These are phyloP conservation scores for Sinopyrophorus schimmeli DNA, from an alignment of 2,888 invertebrate genomes.

Conservation along the genomic window DNA sequence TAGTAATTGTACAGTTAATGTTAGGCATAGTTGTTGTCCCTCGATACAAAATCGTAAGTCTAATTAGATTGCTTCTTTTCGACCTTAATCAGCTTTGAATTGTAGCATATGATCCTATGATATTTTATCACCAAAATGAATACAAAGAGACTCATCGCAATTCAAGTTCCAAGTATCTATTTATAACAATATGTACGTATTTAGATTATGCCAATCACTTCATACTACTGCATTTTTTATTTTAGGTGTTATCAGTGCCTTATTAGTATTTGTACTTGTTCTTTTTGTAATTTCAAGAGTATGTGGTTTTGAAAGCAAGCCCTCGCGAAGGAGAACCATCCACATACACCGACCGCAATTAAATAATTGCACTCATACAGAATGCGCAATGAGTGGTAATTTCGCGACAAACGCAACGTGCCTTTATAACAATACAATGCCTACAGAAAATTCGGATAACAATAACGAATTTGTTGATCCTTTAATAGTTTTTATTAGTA, in stretches of 20 bases:
- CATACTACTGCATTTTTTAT: constrained; percentile 8
- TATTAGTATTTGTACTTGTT: constrained; percentile 49
- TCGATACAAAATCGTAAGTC: constrained; percentile 50
- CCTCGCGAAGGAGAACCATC: constrained; percentile 16
- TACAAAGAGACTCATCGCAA: too few relatives aligned
- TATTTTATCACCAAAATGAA: too few relatives aligned
- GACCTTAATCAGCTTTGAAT: too few relatives aligned
- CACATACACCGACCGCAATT: constrained; percentile 12
- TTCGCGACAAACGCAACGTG: constrained; percentile 11
- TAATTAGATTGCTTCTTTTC: constrained; percentile 6
- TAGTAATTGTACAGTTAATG: constrained; percentile 55
- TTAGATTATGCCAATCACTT: background rate
- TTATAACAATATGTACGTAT: constrained; percentile 51
- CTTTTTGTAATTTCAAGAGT: constrained; percentile 50
- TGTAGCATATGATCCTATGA: constrained; percentile 20
- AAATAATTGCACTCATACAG: constrained; percentile 17
- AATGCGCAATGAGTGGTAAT: constrained; percentile 25
- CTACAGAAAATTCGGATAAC: constrained; percentile 4
- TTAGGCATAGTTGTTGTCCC: constrained; percentile 56
- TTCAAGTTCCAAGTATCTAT: constrained; percentile 37
- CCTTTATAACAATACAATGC: constrained; percentile 8
- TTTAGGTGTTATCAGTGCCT: constrained; percentile 50
- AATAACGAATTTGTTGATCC: constrained; percentile 23
- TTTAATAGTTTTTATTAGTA: constrained; percentile 10
- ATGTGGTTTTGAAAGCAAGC: constrained; percentile 50